Evolutionary conservation across 2,888 invertebrate genomes (phyloP), one percentile per base, ranked within the genome.

Genomic region (Synanthedon formicaeformis): DNA sequence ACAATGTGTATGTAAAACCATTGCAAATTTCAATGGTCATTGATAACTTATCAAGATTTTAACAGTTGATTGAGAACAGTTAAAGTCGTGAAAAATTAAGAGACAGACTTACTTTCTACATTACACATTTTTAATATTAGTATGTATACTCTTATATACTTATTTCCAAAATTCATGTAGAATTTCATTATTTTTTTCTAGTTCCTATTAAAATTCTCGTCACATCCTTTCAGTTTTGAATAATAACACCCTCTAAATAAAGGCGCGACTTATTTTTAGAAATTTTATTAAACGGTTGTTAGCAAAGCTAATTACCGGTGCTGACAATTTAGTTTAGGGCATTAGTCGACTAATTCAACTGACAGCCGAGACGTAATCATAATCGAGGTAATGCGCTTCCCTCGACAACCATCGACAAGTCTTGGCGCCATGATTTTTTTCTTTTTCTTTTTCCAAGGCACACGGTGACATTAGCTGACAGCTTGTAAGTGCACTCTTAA

Each of bases 321-420:
- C 69, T 76, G 75, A 75, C 76, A 71, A 62, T 67, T 66, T 65
- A 60, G 64, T 70, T 73, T 62, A 58, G 60, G 59, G 61, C 63
- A 66, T 57, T 57, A 57, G 62, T 67, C 65, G 64, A 71, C 67
- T 70, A 67, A 76, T 75, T 67, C 68, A 56, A 67, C 63, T 62
- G 68, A 67, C 71, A 69, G 65, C 53, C 67, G 66, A 58, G 64
- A 64, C 66, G 62, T 66, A 68, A 67, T 71, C 66, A 63, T 72
- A 73, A 74, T 74, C 67, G 68, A 66, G 63, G 66, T 67, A 67
- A 41, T 48, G 48, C 65, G 54, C 69, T 57, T 69, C 66, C 61
- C 66, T 66, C 64, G 59, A 57, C 41, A 48, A 52, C 57, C 64
- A 65, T 63, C 64, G 72, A 68, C 67, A 66, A 66, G 59, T 64